phyloP scores from a whole-genome alignment of 1,140 invertebrate genomes.

The Galleria mellonella region DNA sequence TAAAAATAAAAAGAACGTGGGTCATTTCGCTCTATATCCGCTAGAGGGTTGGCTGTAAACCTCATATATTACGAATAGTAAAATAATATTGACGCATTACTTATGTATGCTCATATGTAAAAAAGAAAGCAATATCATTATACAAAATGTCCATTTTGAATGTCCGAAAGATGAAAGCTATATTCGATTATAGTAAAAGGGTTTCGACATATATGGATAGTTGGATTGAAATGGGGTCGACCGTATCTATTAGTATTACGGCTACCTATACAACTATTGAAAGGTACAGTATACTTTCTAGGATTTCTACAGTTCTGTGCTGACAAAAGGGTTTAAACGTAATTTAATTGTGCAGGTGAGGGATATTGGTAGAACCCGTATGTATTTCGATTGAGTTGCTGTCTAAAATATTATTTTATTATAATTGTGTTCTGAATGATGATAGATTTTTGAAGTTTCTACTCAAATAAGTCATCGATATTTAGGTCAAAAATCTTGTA shows the following conservation, averaged over 20 bases:
- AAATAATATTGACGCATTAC: constrained; percentile 47
- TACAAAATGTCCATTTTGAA: constrained; percentile 37
- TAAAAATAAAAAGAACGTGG: too few species aligned
- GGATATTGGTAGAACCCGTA: too few species aligned
- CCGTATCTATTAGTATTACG: not conserved
- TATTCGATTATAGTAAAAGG: constrained; percentile 65
- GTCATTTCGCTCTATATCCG: too few species aligned
- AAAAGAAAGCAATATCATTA: constrained; percentile 35
- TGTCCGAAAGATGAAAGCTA: constrained; percentile 47
- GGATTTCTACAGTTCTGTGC: not conserved
- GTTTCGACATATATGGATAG: constrained; percentile 53
- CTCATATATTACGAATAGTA: too few species aligned
- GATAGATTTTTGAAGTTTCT: too few species aligned
- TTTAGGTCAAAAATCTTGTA: too few species aligned
- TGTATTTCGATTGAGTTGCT: not conserved
- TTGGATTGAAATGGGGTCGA: constrained; percentile 43
- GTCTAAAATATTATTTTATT: too few species aligned
- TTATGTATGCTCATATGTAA: constrained; percentile 2
- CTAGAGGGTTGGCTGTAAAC: too few species aligned
- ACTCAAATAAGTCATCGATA: too few species aligned
- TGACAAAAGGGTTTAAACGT: not conserved
- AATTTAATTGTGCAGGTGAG: too few species aligned
- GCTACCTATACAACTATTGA: constrained; percentile 24
- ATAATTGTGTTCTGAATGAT: too few species aligned
- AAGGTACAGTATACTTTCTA: constrained; percentile 6